Base-by-base conservation (phyloP, 2,113 vertebrate genomes). In the Periophthalmus modestus region DNA sequence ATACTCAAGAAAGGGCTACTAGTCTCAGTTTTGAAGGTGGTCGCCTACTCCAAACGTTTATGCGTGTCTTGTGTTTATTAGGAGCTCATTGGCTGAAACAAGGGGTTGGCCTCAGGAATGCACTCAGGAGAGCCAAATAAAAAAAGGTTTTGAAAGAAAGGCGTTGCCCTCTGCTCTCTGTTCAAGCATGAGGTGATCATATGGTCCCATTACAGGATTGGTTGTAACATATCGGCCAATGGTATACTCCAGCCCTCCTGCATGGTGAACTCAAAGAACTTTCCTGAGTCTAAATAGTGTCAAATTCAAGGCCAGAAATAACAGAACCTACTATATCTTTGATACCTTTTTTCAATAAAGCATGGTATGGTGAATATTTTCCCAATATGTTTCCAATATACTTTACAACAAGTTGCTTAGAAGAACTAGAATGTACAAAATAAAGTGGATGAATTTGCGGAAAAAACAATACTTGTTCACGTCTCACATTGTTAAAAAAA, bases 151-250 rank as follows among this genome's bases (percentile, higher is more conserved):
- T 67, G 12, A 67, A 12, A 57, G 62, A 69, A 72, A 63, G 52
- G 39, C 57, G 62, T 77, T 74, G 34, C 68, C 59, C 16, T 58
- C 67, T 39, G 14, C 14, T 57, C 67, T 47, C 12, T 69, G 63
- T 74, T 70, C 13, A 72, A 58, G 33, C 34, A 70, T 79, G 75
- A 82, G 76, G 75, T 74, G 85, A 87, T 84, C 66, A 66, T 67
- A 5, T 74, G 24, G 33, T 54, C 28, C 80, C 75, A 39, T 33
- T 36, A 72, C 54, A 69, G 18, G 83, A 92, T 91, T 91, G 92
- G 88, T 39, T 80, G 75, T 70, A 34, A 43, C 61, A 50, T 55
- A 82, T 89, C 67, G 10, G 61, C 80, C 65, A 84, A 69, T 67
- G 71, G 21, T 34, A 24, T 81, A 82, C 43, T 18, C 76, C 76